These are phyloP conservation scores for Dicrostonyx torquatus DNA, from an alignment of 2,797 vertebrate species.

Conservation along the genomic window DNA sequence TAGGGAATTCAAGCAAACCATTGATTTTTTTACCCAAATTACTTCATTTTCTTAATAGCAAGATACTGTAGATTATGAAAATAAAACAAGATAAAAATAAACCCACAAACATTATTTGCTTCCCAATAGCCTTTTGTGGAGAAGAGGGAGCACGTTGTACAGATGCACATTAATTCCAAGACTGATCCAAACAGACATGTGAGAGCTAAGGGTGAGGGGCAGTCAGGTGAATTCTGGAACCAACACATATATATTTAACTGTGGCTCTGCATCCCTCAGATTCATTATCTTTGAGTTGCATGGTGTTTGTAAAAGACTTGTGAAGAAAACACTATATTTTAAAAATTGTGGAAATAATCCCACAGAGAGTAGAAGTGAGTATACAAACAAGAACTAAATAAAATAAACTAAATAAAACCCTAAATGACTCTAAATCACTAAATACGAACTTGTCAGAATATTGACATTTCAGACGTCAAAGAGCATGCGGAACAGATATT, in stretches of 20 bases:
- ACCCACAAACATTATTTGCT: neutral
- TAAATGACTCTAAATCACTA: neutral
- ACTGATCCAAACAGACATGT: neutral
- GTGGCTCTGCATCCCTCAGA: neutral
- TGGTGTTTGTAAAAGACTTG: neutral
- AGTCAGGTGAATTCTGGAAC: conserved; percentile 3
- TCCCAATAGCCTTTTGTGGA: conserved; percentile 1
- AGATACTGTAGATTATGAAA: neutral
- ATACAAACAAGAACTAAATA: neutral
- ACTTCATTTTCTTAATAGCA: neutral
- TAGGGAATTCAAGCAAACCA: conserved; percentile 7
- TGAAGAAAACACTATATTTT: neutral
- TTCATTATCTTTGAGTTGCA: neutral
- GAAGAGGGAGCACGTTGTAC: neutral
- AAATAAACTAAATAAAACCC: neutral
- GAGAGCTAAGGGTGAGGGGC: neutral
- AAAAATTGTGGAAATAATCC: neutral
- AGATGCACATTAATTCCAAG: neutral
- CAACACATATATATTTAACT: neutral
- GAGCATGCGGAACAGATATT: neutral
- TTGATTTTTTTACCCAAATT: neutral
- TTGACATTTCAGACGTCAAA: neutral
- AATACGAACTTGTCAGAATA: conserved; percentile 1
- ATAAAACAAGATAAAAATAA: neutral
- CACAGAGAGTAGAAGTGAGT: neutral